Percentiles rank a stretch among this genome's conserved stretches.
Conservation (phyloP, 2,113 vertebrate species). For the Kryptolebias marmoratus region DNA sequence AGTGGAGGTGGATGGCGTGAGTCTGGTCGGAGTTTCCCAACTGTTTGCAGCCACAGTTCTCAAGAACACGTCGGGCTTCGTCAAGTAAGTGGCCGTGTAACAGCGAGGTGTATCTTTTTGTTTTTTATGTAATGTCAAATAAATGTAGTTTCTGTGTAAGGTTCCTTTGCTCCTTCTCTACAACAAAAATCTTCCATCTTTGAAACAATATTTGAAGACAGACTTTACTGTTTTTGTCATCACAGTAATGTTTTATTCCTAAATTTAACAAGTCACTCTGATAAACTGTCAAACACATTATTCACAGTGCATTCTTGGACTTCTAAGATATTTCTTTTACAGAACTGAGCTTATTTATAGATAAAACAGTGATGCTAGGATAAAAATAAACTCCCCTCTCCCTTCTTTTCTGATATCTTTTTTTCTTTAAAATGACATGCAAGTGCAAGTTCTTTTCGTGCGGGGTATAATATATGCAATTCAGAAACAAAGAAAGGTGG, state of each 20-base stretch:
- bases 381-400: constrained; percentile 8
- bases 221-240: not conserved
- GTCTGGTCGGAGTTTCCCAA: constrained; percentile 91
- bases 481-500: not conserved
- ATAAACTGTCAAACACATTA: constrained; percentile 5
- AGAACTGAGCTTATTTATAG: constrained; percentile 34
- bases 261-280: constrained; percentile 6
- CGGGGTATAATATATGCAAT: not conserved
- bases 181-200: not conserved
- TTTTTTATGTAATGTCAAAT: not conserved
- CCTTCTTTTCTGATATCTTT: not conserved
- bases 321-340: not conserved
- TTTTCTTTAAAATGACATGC: not conserved
- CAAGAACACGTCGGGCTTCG: constrained; percentile 90
- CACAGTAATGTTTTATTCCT: not conserved
- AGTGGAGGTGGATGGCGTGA: constrained; percentile 89
- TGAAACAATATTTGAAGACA: not conserved
- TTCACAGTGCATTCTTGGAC: not conserved
- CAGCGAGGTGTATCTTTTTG: not conserved
- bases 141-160: not conserved
- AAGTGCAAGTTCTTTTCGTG: no score
- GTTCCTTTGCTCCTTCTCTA: not conserved
- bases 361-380: not conserved
- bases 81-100: constrained; percentile 79
- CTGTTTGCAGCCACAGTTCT: constrained; percentile 90